These are phyloP conservation scores for Polyploca ridens DNA, from an alignment of 2,888 invertebrate species.

Conservation along the genomic window DNA sequence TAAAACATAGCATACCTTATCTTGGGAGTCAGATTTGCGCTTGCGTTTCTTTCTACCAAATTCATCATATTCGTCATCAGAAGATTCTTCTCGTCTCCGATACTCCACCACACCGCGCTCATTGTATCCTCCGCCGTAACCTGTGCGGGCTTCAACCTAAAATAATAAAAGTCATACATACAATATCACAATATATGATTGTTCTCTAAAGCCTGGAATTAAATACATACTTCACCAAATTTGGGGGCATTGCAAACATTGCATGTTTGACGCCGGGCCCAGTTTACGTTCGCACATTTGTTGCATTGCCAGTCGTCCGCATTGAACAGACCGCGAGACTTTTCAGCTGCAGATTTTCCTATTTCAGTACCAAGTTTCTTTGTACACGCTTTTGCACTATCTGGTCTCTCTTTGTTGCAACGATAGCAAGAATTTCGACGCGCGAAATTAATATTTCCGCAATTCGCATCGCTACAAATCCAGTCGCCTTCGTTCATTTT, in stretches of 20 bases:
- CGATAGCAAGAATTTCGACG: constrained; percentile 95
- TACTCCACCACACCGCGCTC: constrained; percentile 98
- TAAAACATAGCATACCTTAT: constrained; percentile 47
- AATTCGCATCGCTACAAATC: constrained; percentile 88
- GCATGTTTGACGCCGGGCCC: constrained; percentile 97
- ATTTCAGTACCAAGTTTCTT: constrained; percentile 98
- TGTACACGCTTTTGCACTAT: constrained; percentile 75
- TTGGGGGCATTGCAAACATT: constrained; percentile 99
- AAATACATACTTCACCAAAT: constrained; percentile 93
- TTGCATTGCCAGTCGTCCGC: constrained; percentile 99
- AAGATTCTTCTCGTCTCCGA: constrained; percentile 92
- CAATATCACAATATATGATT: constrained; percentile 4
- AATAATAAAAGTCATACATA: constrained; percentile 30
- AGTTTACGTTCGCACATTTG: constrained; percentile 99
- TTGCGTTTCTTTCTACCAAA: constrained; percentile 89
- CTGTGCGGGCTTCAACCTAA: constrained; percentile 89
- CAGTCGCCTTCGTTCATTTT: constrained; percentile 86
- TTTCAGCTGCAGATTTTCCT: constrained; percentile 99
- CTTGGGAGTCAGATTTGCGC: constrained; percentile 60
- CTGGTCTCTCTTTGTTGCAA: constrained; percentile 90
- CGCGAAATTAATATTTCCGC: constrained; percentile 98
- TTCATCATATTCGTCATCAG: constrained; percentile 98
- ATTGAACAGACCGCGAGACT: constrained; percentile 97
- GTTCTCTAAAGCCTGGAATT: background rate
- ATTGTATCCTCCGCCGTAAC: constrained; percentile 96